Evolutionary conservation across 2,113 vertebrate species (phyloP).

Genomic region (Megaceryle torquata): DNA sequence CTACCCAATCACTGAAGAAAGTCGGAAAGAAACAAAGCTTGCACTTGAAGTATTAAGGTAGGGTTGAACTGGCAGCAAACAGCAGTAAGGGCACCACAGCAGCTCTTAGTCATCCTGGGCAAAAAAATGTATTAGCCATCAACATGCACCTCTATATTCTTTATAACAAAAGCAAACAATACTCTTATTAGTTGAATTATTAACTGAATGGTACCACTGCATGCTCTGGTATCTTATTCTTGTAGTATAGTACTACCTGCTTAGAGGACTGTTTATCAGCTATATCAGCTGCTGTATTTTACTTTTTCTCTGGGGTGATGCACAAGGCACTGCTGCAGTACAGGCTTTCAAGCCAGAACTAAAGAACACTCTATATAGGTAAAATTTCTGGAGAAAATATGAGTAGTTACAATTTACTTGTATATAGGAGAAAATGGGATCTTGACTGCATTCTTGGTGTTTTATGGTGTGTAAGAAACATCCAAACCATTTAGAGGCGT

Average conservation of each 20-base stretch:
- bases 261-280: background rate
- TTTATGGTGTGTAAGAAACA: background rate
- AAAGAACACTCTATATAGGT: background rate
- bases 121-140: background rate
- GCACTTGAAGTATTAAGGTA: conserved; percentile 84
- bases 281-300: background rate
- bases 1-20: conserved; percentile 85
- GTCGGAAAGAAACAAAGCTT: conserved; percentile 78
- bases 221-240: background rate
- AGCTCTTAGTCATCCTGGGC: background rate
- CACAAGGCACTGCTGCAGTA: background rate
- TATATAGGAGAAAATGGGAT: background rate
- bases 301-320: background rate
- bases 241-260: background rate
- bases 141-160: background rate
- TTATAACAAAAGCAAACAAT: background rate
- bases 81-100: background rate
- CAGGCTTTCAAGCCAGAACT: background rate
- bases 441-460: background rate
- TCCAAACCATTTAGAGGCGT: background rate
- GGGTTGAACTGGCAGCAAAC: background rate
- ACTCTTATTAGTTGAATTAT: background rate
- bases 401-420: background rate
- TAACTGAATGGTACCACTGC: background rate
- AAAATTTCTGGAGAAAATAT: background rate